Evolutionary conservation across 2,888 invertebrate genomes (phyloP).

Genomic region (Melanophora roralis): DNA sequence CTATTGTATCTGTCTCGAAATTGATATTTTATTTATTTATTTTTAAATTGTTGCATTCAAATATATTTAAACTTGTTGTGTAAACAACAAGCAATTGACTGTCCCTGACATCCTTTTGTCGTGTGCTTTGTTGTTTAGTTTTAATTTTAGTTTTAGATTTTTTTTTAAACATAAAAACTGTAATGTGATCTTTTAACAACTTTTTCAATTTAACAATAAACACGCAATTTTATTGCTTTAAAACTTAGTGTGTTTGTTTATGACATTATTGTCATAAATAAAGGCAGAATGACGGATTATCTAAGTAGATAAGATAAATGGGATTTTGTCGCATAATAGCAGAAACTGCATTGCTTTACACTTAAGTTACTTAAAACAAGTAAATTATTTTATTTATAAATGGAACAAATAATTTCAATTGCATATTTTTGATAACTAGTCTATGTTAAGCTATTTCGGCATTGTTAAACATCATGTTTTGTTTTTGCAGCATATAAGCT

Average conservation of each 20-base stretch:
- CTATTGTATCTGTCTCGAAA: slow-evolving; percentile 18
- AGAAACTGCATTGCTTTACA: background rate
- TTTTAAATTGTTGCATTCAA: slow-evolving; percentile 2
- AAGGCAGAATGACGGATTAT: slow-evolving; percentile 9
- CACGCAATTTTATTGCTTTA: slow-evolving; percentile 50
- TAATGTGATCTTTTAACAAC: slow-evolving; percentile 45
- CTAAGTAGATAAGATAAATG: background rate
- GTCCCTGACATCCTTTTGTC: slow-evolving; percentile 59
- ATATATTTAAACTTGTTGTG: slow-evolving; percentile 34
- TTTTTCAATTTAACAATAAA: slow-evolving; percentile 45
- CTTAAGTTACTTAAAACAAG: too few relatives aligned
- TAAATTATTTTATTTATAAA: too few relatives aligned
- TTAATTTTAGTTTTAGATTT: background rate
- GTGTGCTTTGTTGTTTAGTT: slow-evolving; percentile 24
- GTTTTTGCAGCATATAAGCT: too few relatives aligned
- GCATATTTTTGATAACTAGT: too few relatives aligned
- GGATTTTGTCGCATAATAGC: background rate
- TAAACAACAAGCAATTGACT: slow-evolving; percentile 54
- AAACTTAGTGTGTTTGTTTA: slow-evolving; percentile 2
- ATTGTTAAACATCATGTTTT: too few relatives aligned
- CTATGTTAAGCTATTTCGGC: too few relatives aligned
- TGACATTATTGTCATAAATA: slow-evolving; percentile 8
- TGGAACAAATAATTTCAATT: too few relatives aligned
- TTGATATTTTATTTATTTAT: slow-evolving; percentile 1
- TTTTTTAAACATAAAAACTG: slow-evolving; percentile 29